These are phyloP conservation scores for Callionymus lyra DNA, from an alignment of 2,113 vertebrate species.

Conservation along the genomic window DNA sequence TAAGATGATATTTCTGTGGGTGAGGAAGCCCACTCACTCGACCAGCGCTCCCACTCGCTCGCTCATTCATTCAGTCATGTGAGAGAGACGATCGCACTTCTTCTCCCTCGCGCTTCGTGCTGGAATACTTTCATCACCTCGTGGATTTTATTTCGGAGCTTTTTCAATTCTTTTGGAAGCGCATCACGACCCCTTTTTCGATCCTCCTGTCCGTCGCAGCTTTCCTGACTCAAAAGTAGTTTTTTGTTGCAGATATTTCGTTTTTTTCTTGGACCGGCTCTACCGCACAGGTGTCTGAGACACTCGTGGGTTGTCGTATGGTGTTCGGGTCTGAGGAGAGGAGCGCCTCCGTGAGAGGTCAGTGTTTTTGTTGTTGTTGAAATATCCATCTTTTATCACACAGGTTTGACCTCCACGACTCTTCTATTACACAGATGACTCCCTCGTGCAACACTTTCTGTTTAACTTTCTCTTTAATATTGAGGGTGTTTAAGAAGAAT, in stretches of 20 bases:
- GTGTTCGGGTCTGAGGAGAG: conserved; percentile 40
- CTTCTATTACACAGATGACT: too few species aligned
- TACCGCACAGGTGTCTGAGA: conserved; percentile 31
- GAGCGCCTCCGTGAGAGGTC: conserved; percentile 45
- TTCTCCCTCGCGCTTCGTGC: too few species aligned
- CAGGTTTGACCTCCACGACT: not conserved
- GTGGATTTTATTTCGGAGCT: too few species aligned
- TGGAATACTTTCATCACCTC: conserved; percentile 14
- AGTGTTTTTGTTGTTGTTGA: conserved; percentile 35
- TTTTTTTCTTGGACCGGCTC: too few species aligned
- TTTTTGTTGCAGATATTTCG: not conserved
- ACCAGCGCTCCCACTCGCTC: conserved; percentile 47
- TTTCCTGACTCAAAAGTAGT: conserved; percentile 16
- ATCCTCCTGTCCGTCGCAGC: conserved; percentile 11
- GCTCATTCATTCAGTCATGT: conserved; percentile 1
- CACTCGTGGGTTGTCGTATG: conserved; percentile 37
- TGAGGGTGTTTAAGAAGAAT: too few species aligned
- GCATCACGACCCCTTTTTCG: too few species aligned
- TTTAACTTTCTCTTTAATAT: not conserved
- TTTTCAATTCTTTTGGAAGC: too few species aligned
- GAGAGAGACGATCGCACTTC: too few species aligned
- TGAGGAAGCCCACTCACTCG: conserved; percentile 40
- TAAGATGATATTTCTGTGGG: conserved; percentile 35
- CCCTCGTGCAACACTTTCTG: too few species aligned
- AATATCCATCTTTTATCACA: conserved; percentile 3